Evolutionary conservation across 2,888 invertebrate genomes (phyloP).

Genomic region (Fragum fragum): DNA sequence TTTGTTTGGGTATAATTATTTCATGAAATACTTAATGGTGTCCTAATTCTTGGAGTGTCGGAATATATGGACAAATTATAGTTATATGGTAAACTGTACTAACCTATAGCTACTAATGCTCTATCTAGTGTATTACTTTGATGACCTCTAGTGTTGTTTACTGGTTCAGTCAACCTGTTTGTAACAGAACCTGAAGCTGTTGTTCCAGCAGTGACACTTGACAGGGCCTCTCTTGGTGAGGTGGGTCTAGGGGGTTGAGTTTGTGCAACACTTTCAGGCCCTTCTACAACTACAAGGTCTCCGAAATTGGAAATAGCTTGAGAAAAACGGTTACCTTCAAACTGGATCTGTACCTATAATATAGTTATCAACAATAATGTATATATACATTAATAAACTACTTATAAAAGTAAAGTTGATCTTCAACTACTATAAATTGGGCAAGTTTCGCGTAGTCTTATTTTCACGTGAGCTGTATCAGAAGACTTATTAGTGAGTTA

Average conservation of each 20-base stretch:
- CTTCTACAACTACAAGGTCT: constrained; percentile 60
- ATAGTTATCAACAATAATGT: neutral
- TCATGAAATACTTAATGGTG: no score
- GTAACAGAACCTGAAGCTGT: neutral
- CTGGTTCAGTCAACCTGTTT: neutral
- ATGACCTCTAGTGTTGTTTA: neutral
- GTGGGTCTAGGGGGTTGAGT: constrained; percentile 48
- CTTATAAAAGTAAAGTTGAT: no score
- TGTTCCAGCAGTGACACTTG: constrained; percentile 27
- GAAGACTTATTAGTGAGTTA: no score
- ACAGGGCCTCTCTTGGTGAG: constrained; percentile 51
- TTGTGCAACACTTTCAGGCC: constrained; percentile 36
- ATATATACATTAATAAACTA: no score
- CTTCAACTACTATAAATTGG: no score
- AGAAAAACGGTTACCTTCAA: constrained; percentile 80
- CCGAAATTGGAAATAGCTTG: constrained; percentile 81
- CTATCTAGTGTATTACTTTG: constrained; percentile 44
- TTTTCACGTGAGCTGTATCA: no score
- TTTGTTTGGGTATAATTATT: no score
- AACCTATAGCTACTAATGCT: constrained; percentile 59
- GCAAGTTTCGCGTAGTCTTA: no score
- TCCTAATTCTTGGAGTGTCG: no score
- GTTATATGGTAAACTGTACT: no score
- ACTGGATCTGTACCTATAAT: constrained; percentile 72
- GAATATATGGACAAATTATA: no score